A percentile compares a stretch with the other conserved stretches of the same genome.
phyloP scores from a whole-genome alignment of 2,113 vertebrate species.

The Amblyopsis rosae region DNA sequence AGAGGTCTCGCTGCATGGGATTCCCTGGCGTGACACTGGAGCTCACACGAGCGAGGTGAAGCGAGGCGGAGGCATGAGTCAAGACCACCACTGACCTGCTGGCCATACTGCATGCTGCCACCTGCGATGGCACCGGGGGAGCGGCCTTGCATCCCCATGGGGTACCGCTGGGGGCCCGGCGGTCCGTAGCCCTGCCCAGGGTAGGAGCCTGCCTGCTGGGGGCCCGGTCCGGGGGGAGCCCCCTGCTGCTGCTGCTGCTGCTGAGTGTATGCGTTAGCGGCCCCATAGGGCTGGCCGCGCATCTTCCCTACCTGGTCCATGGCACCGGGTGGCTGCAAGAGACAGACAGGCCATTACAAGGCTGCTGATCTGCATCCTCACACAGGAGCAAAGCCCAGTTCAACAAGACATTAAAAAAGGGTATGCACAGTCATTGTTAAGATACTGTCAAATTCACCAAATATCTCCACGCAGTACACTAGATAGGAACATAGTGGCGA shows the following conservation, averaged over 20 bases:
- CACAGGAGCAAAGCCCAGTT: too few relatives aligned
- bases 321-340: constrained; percentile 85
- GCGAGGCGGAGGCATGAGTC: neutral
- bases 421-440: too few relatives aligned
- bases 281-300: constrained; percentile 90
- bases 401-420: too few relatives aligned
- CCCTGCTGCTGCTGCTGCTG: constrained; percentile 86
- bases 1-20: constrained; percentile 33
- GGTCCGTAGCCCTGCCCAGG: constrained; percentile 90
- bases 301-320: constrained; percentile 99
- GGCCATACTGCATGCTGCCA: constrained; percentile 87
- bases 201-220: constrained; percentile 88
- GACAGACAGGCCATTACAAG: neutral
- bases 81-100: constrained; percentile 81
- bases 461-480: too few relatives aligned
- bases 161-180: constrained; percentile 89
- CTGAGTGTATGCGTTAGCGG: constrained; percentile 87
- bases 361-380: too few relatives aligned
- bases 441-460: too few relatives aligned
- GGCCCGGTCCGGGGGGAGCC: constrained; percentile 82
- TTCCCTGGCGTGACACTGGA: too few relatives aligned
- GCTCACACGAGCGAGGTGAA: neutral
- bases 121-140: constrained; percentile 81
- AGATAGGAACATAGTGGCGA: too few relatives aligned
- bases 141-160: constrained; percentile 89